Base-by-base conservation (phyloP, 2,888 invertebrate species). In the Flexamia atlantica region DNA sequence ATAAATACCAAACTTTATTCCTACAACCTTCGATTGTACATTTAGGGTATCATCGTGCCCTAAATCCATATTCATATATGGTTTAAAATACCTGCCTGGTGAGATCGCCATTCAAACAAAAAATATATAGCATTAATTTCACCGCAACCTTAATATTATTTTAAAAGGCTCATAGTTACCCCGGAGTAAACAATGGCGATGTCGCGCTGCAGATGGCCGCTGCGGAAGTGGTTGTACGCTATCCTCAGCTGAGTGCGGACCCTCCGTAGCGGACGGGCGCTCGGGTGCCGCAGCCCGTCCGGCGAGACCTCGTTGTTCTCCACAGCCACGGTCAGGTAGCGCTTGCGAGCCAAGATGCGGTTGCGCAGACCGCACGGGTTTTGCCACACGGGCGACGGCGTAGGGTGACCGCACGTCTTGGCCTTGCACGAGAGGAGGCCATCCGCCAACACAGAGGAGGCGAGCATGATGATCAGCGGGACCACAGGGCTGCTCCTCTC, bases 101-200 rank as follows among this genome's bases (percentile, higher is more conserved):
- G n/a, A n/a, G n/a, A n/a, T n/a, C n/a, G n/a, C n/a, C n/a, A n/a
- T n/a, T n/a, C n/a, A n/a, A n/a, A n/a, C n/a, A n/a, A n/a, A n/a
- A n/a, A n/a, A n/a, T n/a, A n/a, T n/a, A n/a, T n/a, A n/a, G n/a
- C n/a, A n/a, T n/a, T n/a, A n/a, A n/a, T n/a, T n/a, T n/a, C n/a
- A n/a, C n/a, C n/a, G n/a, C n/a, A n/a, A n/a, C n/a, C n/a, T n/a
- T n/a, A n/a, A n/a, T n/a, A n/a, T n/a, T n/a, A n/a, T n/a, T n/a
- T n/a, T n/a, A n/a, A n/a, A n/a, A n/a, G n/a, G n/a, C n/a, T n/a
- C n/a, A n/a, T n/a, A n/a, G n/a, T n/a, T 85, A 90, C 90, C 88
- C 90, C 89, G n/a, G 89, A 87, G 87, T 90, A 90, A 72, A 90
- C 88, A 60, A 88, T 87, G 83, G 88, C 88, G 64, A 90, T 89